Evolutionary conservation across 2,113 vertebrate species (phyloP).

Genomic region (Aldabrachelys gigantea): DNA sequence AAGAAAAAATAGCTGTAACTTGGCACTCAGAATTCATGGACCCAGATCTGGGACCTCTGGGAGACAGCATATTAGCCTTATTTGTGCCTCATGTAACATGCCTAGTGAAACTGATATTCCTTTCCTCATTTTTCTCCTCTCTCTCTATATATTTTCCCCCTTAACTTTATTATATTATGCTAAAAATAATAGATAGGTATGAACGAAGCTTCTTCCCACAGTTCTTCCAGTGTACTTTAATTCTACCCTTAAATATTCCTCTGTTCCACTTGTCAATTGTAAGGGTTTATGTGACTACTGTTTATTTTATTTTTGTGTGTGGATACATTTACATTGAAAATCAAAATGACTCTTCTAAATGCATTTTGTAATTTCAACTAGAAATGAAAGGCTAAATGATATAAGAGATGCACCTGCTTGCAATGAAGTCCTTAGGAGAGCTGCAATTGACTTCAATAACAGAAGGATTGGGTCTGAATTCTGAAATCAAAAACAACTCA

Average conservation of each 20-base stretch:
- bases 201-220: not conserved
- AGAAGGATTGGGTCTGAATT: not conserved
- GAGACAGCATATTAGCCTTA: not conserved
- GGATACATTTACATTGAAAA: not conserved
- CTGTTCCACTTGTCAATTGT: not conserved
- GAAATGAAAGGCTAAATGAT: not conserved
- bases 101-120: not conserved
- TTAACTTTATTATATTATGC: not conserved
- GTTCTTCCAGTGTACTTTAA: not conserved
- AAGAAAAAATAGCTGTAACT: not conserved
- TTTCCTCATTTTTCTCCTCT: not conserved
- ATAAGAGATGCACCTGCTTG: not conserved
- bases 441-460: not conserved
- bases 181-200: not conserved
- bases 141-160: no score
- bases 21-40: not conserved
- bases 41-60: not conserved
- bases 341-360: not conserved
- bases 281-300: not conserved
- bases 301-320: not conserved
- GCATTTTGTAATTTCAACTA: not conserved
- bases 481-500: not conserved
- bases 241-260: not conserved
- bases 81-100: not conserved
- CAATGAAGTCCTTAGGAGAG: not conserved